Evolutionary conservation across 2,797 vertebrate species (phyloP), one percentile per base, ranked within the genome.

Genomic region (Gadopsis bispinosus): DNA sequence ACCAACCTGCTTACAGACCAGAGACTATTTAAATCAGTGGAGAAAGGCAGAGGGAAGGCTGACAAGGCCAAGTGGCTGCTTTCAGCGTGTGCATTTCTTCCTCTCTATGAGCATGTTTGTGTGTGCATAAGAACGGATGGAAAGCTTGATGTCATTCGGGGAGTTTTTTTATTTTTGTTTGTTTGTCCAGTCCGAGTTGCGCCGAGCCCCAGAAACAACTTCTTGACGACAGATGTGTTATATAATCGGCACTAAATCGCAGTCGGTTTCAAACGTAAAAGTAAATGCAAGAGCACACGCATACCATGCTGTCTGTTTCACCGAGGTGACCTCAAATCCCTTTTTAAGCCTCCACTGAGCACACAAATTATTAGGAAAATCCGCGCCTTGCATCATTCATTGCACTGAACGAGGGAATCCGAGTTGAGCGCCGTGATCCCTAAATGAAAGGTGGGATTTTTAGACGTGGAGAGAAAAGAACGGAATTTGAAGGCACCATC

Each of bases 171-270:
- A 1, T 26, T 26, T 26, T 26, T 26, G 26, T 26, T n/a, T 83
- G 84, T 86, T 90, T 89, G 83, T 91, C 86, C 85, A 77, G 48
- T 77, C 41, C 0, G 74, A 79, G 37, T 60, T 60, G 61, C 0
- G 19, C 26, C 3, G 74, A 79, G 51, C 70, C 79, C 73, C 81
- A 85, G 84, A 88, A 90, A 86, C 62, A 64, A 75, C 85, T 69
- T 83, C 85, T 90, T 88, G 86, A 84, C 29, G 74, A 88, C 91
- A 91, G 84, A 90, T 90, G 85, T 86, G 76, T 85, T 89, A 29
- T 37, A 76, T 74, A 86, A 90, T 83, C 70, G 41, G 64, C 39
- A 5, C 68, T 73, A 83, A 87, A 89, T 88, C 79, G 22, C 69
- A 66, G 56, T 14, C 20, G 47, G 54, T 69, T 74, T 67, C 1